Base-by-base conservation (phyloP, 1,140 invertebrate genomes). In the Drosophila takahashii region DNA sequence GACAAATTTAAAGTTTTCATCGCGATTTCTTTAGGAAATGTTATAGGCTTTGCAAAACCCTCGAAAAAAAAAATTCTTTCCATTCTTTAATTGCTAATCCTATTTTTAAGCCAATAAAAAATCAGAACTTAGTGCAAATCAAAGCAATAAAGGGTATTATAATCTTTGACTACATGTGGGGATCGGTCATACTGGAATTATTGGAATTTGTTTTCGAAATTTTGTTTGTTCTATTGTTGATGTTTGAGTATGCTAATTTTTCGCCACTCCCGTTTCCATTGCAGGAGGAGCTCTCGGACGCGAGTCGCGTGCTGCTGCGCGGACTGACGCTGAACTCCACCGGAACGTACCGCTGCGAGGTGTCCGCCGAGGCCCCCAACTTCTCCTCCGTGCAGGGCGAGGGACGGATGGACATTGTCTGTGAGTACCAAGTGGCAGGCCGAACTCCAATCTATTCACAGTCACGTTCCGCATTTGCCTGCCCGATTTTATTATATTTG, bases 281-380 rank as follows among this genome's bases (percentile, higher is more conserved):
- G 10, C 92, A 95, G 95, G 92, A 93, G 62, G 91, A 93, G 34
- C 90, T 92, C 18, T 95, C 95, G 8, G 93, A 95, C 74, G 92
- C 93, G 54, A 93, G 93, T 52, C 92, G 93, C 73, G 95, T 97
- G 0, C 91, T 93, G 15, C 91, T 97, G 22, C 93, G 93, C 53
- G 92, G 93, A 34, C 93, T 96, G 7, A 95, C 93, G 36, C 93
- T 96, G 48, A 94, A 95, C 85, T 94, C 95, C 2, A 95, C 94
- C 16, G 96, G 96, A 3, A 78, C 94, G 16, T 97, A 96, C 92
- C 94, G 94, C 75, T 97, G 96, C 87, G 96, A 97, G 92, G 95
- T 97, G 62, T 96, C 95, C 57, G 96, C 95, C 0, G 96, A 97
- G 92, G 95, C 94, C 16, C 95, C 95, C 18, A 95, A 94, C 52